These are phyloP conservation scores for Neopipo cinnamomea DNA, from an alignment of 2,113 vertebrate species.

Conservation along the genomic window DNA sequence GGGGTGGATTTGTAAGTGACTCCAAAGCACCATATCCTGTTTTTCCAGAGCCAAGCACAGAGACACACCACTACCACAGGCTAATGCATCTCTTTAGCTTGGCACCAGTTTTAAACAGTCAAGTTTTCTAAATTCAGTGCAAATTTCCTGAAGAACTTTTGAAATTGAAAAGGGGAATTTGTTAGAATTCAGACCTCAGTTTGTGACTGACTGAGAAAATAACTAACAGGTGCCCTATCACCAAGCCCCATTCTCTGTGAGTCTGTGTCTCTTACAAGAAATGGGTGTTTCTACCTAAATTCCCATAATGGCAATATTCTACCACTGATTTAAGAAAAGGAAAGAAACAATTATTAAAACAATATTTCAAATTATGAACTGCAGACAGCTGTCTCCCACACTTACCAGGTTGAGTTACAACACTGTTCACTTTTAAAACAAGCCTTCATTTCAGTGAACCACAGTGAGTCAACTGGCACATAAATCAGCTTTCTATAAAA, in stretches of 20 bases:
- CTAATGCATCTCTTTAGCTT: background rate
- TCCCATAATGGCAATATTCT: slow-evolving; percentile 2
- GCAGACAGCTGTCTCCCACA: slow-evolving; percentile 43
- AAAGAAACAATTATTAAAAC: slow-evolving; percentile 37
- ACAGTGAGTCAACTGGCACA: background rate
- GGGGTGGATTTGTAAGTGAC: background rate
- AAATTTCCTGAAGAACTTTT: slow-evolving; percentile 54
- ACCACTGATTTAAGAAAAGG: slow-evolving; percentile 37
- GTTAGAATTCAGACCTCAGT: background rate
- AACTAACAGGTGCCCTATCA: slow-evolving; percentile 25
- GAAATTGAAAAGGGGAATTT: background rate
- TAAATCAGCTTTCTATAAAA: slow-evolving; percentile 25
- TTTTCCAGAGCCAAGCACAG: background rate
- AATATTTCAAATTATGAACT: slow-evolving; percentile 46
- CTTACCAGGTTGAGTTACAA: slow-evolving; percentile 9
- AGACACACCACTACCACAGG: background rate
- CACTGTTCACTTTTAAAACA: slow-evolving; percentile 17
- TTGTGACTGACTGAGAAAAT: slow-evolving; percentile 40
- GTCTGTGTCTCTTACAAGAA: slow-evolving; percentile 14
- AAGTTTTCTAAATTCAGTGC: slow-evolving; percentile 39
- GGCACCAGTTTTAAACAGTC: background rate
- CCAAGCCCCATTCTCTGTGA: background rate
- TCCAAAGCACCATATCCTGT: background rate
- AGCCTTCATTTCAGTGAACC: background rate
- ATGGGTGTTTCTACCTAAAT: slow-evolving; percentile 26